These are phyloP conservation scores for Trachelus stipa DNA, from an alignment of 2,888 invertebrate genomes.

Conservation along the genomic window DNA sequence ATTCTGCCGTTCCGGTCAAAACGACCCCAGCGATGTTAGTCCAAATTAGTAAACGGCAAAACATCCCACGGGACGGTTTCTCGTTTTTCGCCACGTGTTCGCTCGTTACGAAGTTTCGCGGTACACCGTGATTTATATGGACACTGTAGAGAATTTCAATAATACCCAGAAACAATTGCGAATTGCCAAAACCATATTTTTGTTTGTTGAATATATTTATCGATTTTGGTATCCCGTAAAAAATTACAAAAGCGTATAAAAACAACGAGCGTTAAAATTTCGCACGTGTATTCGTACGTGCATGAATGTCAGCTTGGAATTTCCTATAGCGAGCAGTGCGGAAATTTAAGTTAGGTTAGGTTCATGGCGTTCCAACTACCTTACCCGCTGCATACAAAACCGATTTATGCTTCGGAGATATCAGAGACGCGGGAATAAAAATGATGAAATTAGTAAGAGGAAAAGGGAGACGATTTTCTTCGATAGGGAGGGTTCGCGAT, in stretches of 20 bases:
- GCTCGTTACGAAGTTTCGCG: not conserved
- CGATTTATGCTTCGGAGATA: not conserved
- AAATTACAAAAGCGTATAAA: not conserved
- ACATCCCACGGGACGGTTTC: not conserved
- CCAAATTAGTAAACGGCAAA: conserved; percentile 27
- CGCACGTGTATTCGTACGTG: not conserved
- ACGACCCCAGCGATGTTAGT: conserved; percentile 17
- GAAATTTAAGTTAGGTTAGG: not conserved
- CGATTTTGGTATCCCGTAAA: not conserved
- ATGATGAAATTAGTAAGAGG: not conserved
- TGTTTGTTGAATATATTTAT: not conserved
- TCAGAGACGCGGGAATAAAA: not conserved
- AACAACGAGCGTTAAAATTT: not conserved
- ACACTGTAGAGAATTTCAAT: not conserved
- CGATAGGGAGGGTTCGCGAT: not conserved
- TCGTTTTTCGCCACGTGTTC: not conserved
- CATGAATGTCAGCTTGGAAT: not conserved
- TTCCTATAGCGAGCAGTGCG: not conserved
- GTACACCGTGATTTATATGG: not conserved
- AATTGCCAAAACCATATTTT: not conserved
- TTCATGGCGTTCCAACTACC: not conserved
- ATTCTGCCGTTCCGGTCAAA: conserved; percentile 13
- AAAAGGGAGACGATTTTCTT: not conserved
- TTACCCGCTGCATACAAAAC: not conserved
- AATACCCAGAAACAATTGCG: not conserved